phyloP scores from a whole-genome alignment of 2,113 vertebrate genomes.

The Centropristis striata region DNA sequence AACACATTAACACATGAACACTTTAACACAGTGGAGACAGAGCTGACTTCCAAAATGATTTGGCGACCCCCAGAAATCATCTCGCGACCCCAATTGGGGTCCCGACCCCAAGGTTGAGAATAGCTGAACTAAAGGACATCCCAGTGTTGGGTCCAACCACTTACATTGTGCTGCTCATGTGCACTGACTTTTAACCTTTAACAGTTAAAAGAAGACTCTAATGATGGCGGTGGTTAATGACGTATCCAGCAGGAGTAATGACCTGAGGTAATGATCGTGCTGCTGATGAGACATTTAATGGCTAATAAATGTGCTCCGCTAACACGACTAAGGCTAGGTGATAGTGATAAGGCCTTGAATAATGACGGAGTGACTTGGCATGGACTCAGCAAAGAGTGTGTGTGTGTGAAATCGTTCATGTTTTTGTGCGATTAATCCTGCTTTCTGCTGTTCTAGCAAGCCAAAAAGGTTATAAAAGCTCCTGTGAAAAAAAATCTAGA shows the following conservation, averaged over 20 bases:
- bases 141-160: background rate
- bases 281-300: conserved; percentile 75
- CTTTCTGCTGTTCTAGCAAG: background rate
- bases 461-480: background rate
- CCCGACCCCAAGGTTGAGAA: too few species aligned
- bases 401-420: background rate
- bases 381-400: background rate
- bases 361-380: conserved; percentile 48
- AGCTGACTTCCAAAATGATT: too few species aligned
- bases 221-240: conserved; percentile 62
- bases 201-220: conserved; percentile 30
- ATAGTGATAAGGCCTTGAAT: conserved; percentile 60
- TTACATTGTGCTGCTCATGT: background rate
- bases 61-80: too few species aligned
- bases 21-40: too few species aligned
- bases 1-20: too few species aligned
- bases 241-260: conserved; percentile 62
- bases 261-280: conserved; percentile 60
- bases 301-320: conserved; percentile 67
- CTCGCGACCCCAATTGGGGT: too few species aligned
- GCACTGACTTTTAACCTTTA: conserved; percentile 48
- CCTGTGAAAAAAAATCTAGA: background rate
- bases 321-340: conserved; percentile 42
- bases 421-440: background rate
- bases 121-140: background rate